Evolutionary conservation across 2,888 invertebrate genomes (phyloP).

Genomic region (Dasypogon diadema): DNA sequence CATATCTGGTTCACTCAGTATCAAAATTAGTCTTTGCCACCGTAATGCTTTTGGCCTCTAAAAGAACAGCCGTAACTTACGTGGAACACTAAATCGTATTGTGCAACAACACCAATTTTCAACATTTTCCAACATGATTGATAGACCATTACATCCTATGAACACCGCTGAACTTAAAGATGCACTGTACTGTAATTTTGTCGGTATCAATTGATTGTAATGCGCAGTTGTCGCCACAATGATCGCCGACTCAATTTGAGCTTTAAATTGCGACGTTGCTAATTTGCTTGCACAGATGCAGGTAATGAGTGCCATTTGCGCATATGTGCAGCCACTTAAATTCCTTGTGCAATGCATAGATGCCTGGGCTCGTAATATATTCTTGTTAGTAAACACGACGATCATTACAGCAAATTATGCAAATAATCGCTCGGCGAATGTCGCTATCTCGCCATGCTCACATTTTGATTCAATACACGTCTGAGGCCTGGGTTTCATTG

Average conservation of each 20-base stretch:
- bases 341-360: neutral
- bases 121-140: too few relatives aligned
- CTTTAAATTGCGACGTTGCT: slow-evolving; percentile 23
- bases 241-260: slow-evolving; percentile 22
- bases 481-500: slow-evolving; percentile 57
- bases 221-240: slow-evolving; percentile 42
- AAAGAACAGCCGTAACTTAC: too few relatives aligned
- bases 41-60: too few relatives aligned
- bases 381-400: slow-evolving; percentile 56
- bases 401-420: slow-evolving; percentile 57
- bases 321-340: slow-evolving; percentile 45
- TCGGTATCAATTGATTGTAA: slow-evolving; percentile 40
- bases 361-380: slow-evolving; percentile 48
- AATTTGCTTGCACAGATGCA: slow-evolving; percentile 54
- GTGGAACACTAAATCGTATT: too few relatives aligned
- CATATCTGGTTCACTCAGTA: too few relatives aligned
- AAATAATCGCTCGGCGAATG: slow-evolving; percentile 50
- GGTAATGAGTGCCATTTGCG: slow-evolving; percentile 55
- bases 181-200: slow-evolving; percentile 8
- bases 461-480: slow-evolving; percentile 59
- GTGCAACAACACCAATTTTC: too few relatives aligned
- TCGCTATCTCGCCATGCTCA: slow-evolving; percentile 49
- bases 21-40: too few relatives aligned
- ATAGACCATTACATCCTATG: too few relatives aligned
- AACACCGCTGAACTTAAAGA: too few relatives aligned